A percentile compares a stretch with the other conserved stretches of the same genome.
These are phyloP conservation scores for Ochropacha duplaris DNA, from an alignment of 2,888 invertebrate genomes.

Conservation along the genomic window DNA sequence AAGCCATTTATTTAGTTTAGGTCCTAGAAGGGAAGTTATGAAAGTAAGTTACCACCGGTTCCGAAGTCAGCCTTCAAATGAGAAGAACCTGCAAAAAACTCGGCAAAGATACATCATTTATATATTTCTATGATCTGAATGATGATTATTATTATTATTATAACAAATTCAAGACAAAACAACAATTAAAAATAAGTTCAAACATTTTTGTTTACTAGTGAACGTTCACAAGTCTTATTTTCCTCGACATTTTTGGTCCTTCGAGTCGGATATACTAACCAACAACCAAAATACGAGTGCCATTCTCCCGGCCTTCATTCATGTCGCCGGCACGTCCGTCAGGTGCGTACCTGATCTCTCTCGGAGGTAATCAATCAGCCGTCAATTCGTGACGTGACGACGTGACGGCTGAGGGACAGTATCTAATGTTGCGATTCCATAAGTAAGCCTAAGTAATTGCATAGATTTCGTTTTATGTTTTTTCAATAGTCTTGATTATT, in stretches of 20 bases:
- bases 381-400: constrained; percentile 20
- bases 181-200: too few relatives aligned
- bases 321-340: constrained; percentile 13
- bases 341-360: constrained; percentile 21
- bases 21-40: too few relatives aligned
- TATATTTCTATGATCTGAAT: too few relatives aligned
- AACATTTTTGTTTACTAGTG: too few relatives aligned
- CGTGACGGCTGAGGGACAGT: not conserved
- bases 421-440: not conserved
- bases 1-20: too few relatives aligned
- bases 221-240: not conserved
- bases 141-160: too few relatives aligned
- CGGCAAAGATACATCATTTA: too few relatives aligned
- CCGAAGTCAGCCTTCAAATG: too few relatives aligned
- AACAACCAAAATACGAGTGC: not conserved
- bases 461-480: not conserved
- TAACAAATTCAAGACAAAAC: too few relatives aligned
- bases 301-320: not conserved
- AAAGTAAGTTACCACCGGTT: too few relatives aligned
- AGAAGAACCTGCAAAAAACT: too few relatives aligned
- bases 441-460: not conserved
- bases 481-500: too few relatives aligned
- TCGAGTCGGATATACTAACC: not conserved
- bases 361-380: constrained; percentile 27
- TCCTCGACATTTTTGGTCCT: not conserved